Evolutionary conservation across 2,888 invertebrate genomes (phyloP).

Genomic region (Ophraella communa): DNA sequence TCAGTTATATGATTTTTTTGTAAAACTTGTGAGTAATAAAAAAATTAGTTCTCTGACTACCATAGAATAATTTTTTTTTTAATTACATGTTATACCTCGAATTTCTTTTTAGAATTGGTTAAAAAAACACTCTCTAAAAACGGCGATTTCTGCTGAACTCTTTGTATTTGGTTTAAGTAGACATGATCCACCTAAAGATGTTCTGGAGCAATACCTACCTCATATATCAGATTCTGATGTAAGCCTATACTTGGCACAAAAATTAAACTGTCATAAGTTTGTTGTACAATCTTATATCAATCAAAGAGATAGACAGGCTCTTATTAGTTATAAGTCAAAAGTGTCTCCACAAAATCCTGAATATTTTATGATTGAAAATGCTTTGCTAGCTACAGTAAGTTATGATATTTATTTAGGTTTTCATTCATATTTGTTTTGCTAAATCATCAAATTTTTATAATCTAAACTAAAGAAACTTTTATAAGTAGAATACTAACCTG

Average conservation of each 20-base stretch:
- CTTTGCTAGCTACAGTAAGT: conserved; percentile 56
- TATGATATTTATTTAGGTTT: no score
- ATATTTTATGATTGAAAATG: conserved; percentile 76
- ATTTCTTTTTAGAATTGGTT: conserved; percentile 63
- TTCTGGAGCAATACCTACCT: conserved; percentile 56
- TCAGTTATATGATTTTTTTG: conserved; percentile 47
- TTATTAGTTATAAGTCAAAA: conserved; percentile 69
- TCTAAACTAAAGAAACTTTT: no score
- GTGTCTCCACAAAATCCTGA: conserved; percentile 72
- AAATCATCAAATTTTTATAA: no score
- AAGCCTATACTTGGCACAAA: conserved; percentile 67
- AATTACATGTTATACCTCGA: neutral
- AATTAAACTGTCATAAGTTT: conserved; percentile 69
- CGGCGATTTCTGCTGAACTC: conserved; percentile 48
- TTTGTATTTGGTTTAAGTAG: conserved; percentile 51
- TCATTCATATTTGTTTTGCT: no score
- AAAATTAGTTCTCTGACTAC: no score
- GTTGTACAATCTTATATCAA: conserved; percentile 68
- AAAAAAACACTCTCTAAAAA: conserved; percentile 56
- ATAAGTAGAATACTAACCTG: no score
- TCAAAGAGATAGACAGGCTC: conserved; percentile 68
- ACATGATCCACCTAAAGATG: conserved; percentile 56
- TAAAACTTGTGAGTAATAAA: conserved; percentile 50
- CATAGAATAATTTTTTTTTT: no score
- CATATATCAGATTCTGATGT: conserved; percentile 60